Conservation (phyloP, 2,888 invertebrate species). For the Synergus itoensis region DNA sequence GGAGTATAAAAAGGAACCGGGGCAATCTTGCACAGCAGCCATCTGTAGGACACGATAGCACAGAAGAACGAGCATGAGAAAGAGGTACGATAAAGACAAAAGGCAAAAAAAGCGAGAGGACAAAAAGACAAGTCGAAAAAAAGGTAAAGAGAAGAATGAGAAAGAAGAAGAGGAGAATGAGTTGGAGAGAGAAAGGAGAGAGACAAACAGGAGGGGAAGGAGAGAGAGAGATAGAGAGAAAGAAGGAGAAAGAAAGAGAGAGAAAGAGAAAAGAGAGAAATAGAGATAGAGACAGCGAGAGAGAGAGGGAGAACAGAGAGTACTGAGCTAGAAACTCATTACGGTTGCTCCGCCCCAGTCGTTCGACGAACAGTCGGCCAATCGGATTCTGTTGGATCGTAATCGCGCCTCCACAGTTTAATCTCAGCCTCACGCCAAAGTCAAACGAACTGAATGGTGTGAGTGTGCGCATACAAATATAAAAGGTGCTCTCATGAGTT, state of each 20-base stretch:
- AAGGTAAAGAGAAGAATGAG: conserved; percentile 1
- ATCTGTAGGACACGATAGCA: conserved; percentile 20
- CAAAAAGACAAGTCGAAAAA: background rate
- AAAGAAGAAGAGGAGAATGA: conserved; percentile 1
- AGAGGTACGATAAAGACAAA: conserved; percentile 15
- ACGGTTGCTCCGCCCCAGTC: conserved; percentile 75
- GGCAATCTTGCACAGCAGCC: conserved; percentile 1
- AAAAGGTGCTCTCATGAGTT: background rate
- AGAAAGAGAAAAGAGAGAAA: background rate
- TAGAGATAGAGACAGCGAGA: background rate
- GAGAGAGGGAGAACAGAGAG: conserved; percentile 54
- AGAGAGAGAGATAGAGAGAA: conserved; percentile 43
- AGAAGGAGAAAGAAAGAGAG: background rate
- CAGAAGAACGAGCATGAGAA: conserved; percentile 21
- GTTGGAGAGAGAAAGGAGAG: conserved; percentile 5
- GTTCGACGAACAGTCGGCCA: conserved; percentile 74
- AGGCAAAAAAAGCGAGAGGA: conserved; percentile 1
- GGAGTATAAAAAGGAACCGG: background rate
- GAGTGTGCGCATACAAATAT: background rate
- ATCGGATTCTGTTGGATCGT: conserved; percentile 74
- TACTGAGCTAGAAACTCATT: conserved; percentile 76
- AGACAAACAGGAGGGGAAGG: background rate
- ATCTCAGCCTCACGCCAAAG: conserved; percentile 71
- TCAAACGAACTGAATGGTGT: conserved; percentile 48
- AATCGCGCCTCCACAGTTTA: conserved; percentile 75